A percentile compares a stretch with the other conserved stretches of the same genome.
These are phyloP conservation scores for Platyrinchus mystaceus DNA, from an alignment of 2,797 vertebrate species.

Conservation along the genomic window DNA sequence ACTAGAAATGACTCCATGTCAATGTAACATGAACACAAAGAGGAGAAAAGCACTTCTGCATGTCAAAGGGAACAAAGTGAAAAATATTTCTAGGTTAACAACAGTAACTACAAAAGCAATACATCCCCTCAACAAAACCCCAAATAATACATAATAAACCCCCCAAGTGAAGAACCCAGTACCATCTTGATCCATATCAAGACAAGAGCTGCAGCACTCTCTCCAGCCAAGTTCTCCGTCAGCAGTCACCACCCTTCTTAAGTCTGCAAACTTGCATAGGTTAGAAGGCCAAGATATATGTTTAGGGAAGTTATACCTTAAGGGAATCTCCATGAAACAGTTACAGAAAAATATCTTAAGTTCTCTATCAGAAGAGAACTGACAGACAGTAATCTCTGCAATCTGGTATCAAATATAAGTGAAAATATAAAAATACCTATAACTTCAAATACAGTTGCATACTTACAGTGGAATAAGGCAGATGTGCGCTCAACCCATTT, in stretches of 20 bases:
- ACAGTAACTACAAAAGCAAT: not conserved
- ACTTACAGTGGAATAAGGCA: slow-evolving; percentile 10
- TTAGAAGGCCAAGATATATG: not conserved
- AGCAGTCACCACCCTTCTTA: not conserved
- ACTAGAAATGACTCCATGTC: no score
- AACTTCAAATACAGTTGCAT: not conserved
- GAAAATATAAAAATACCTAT: not conserved
- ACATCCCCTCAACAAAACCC: not conserved
- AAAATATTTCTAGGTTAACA: no score
- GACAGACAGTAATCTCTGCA: not conserved
- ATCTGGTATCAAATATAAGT: not conserved
- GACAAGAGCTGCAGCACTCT: not conserved
- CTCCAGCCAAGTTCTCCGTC: not conserved
- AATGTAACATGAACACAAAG: no score
- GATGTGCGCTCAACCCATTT: slow-evolving; percentile 42
- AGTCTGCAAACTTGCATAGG: not conserved
- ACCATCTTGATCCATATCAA: not conserved
- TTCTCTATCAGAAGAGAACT: not conserved
- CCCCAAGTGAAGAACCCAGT: not conserved
- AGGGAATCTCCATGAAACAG: not conserved
- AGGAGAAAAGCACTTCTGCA: no score
- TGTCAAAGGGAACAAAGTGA: no score
- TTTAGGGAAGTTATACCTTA: not conserved
- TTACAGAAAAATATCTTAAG: not conserved
- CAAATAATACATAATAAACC: not conserved